These are phyloP conservation scores for Phyto melanocephala DNA, from an alignment of 2,888 invertebrate genomes.

Conservation along the genomic window DNA sequence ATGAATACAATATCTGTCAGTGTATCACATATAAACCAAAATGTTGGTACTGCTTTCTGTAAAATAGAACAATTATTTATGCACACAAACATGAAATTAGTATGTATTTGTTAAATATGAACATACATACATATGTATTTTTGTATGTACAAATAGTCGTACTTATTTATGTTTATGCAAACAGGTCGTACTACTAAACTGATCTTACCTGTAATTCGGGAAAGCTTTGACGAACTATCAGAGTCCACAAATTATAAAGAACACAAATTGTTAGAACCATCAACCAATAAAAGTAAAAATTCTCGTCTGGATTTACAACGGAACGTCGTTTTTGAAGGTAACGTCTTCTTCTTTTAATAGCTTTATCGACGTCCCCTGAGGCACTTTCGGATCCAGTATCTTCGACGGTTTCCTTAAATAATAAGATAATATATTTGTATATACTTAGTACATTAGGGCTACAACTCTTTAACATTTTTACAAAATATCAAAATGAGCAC, in stretches of 20 bases:
- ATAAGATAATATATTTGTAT: neutral
- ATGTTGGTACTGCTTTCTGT: conserved; percentile 85
- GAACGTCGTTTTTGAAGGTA: conserved; percentile 86
- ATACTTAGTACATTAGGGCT: too few relatives aligned
- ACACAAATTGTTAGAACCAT: conserved; percentile 93
- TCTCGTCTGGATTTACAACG: conserved; percentile 96
- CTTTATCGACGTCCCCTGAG: conserved; percentile 81
- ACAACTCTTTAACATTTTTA: too few relatives aligned
- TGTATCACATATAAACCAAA: conserved; percentile 91
- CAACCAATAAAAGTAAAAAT: conserved; percentile 97
- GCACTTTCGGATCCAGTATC: conserved; percentile 86
- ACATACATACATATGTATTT: neutral
- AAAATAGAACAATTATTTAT: conserved; percentile 39
- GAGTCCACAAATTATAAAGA: conserved; percentile 96
- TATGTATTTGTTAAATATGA: too few relatives aligned
- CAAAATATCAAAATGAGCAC: too few relatives aligned
- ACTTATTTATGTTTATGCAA: too few relatives aligned
- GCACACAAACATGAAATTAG: neutral
- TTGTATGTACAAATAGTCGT: too few relatives aligned
- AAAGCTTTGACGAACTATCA: conserved; percentile 96
- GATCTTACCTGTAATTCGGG: conserved; percentile 90
- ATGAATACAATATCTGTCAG: conserved; percentile 93
- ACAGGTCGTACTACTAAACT: too few relatives aligned
- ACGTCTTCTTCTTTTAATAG: conserved; percentile 83
- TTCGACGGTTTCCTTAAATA: conserved; percentile 81